A percentile compares a stretch with the other conserved stretches of the same genome.
Evolutionary conservation across 2,113 vertebrate genomes (phyloP).

Genomic region (Herpailurus yagouaroundi): DNA sequence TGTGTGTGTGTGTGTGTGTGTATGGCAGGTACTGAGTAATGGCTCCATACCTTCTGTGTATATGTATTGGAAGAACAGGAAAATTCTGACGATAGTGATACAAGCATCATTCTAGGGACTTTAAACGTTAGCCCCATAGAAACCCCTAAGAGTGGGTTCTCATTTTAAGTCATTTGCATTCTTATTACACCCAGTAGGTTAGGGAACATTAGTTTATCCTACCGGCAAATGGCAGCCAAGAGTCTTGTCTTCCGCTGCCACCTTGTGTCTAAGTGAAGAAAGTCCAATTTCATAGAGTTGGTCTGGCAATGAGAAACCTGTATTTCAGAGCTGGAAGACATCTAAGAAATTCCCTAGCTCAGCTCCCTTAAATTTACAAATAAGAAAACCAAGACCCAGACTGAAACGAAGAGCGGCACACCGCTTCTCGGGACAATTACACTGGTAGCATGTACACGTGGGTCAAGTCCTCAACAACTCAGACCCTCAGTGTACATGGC

Average conservation of each 20-base stretch:
- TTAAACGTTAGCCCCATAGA: not conserved
- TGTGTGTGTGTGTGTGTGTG: not conserved
- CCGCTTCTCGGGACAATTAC: not conserved
- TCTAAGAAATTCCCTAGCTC: not conserved
- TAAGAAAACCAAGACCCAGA: not conserved
- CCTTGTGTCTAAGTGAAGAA: constrained; percentile 43
- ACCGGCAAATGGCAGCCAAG: not conserved
- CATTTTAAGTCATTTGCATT: not conserved
- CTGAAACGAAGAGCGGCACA: not conserved
- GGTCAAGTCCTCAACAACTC: not conserved
- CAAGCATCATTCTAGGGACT: not conserved
- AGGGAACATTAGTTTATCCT: too few species aligned
- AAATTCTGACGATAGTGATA: not conserved
- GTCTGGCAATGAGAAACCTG: not conserved
- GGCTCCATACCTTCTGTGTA: not conserved
- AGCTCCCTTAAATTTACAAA: not conserved
- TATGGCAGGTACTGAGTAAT: not conserved
- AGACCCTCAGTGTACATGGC: accelerated
- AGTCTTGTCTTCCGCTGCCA: constrained; percentile 54
- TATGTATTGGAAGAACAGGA: not conserved
- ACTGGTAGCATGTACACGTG: not conserved
- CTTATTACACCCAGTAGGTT: not conserved
- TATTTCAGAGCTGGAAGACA: not conserved
- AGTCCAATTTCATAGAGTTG: not conserved
- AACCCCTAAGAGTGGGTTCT: not conserved